These are phyloP conservation scores for Telmatherina bonti DNA, from an alignment of 2,797 vertebrate genomes.

Conservation along the genomic window DNA sequence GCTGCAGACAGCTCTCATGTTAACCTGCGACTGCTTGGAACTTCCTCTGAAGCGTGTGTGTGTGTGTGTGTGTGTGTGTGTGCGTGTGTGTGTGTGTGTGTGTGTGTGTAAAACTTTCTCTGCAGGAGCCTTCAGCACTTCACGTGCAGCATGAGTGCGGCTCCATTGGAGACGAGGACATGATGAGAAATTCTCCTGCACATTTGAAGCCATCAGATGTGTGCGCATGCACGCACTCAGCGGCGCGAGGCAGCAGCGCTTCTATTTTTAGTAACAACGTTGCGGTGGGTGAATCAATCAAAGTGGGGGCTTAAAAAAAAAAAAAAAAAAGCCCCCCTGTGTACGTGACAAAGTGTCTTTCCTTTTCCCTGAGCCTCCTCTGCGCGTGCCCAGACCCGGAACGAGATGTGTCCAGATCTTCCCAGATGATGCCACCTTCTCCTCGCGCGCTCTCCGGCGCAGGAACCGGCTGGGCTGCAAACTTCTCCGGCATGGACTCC, in stretches of 20 bases:
- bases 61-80: background rate
- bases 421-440: conserved; percentile 45
- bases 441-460: conserved; percentile 46
- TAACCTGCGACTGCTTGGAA: conserved; percentile 20
- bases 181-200: conserved; percentile 22
- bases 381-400: conserved; percentile 25
- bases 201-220: conserved; percentile 43
- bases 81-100: no score
- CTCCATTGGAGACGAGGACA: background rate
- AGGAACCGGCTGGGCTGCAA: conserved; percentile 62
- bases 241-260: conserved; percentile 37
- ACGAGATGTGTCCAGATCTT: conserved; percentile 44
- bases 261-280: conserved; percentile 74
- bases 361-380: background rate
- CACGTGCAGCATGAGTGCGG: background rate
- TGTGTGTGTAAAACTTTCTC: conserved; percentile 47
- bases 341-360: conserved; percentile 42
- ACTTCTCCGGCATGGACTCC: conserved; percentile 78
- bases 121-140: conserved; percentile 27
- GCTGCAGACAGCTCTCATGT: conserved; percentile 31
- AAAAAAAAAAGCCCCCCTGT: background rate
- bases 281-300: conserved; percentile 64
- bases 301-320: conserved; percentile 44
- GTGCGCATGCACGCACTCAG: conserved; percentile 40
- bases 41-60: background rate